phyloP scores from a whole-genome alignment of 2,113 vertebrate genomes.

The Melospiza melodia region DNA sequence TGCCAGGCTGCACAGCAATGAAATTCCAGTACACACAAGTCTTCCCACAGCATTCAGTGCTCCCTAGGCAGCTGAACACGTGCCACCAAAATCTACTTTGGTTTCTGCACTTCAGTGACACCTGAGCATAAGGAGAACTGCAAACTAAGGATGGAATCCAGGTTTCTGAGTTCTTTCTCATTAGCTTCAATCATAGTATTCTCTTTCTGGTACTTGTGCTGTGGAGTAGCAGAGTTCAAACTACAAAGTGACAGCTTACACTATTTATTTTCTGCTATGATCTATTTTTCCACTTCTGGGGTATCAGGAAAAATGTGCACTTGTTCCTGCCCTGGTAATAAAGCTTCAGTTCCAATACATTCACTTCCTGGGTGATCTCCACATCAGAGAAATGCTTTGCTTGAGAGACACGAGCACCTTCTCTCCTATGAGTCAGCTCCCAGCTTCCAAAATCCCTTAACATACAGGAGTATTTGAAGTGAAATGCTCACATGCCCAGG shows the following conservation, averaged over 20 bases:
- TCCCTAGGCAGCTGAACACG: background rate
- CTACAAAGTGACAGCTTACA: background rate
- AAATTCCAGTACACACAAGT: background rate
- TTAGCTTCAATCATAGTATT: fast-evolving
- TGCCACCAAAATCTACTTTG: background rate
- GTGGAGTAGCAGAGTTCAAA: background rate
- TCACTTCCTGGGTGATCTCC: background rate
- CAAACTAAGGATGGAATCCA: background rate
- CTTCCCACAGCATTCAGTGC: background rate
- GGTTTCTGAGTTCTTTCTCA: background rate
- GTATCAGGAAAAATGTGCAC: background rate
- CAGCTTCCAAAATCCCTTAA: background rate
- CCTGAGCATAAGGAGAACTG: background rate
- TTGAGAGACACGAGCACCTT: background rate
- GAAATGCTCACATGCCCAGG: background rate
- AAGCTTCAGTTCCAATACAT: background rate
- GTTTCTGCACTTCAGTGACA: background rate
- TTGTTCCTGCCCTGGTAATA: background rate
- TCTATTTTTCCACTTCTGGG: background rate
- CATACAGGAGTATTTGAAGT: background rate
- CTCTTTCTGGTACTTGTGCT: background rate
- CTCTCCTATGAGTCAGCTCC: background rate
- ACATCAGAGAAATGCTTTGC: background rate
- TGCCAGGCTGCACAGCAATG: background rate
- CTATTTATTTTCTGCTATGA: background rate